Conservation (phyloP, 2,797 vertebrate genomes). For the Micrastur ruficollis region DNA sequence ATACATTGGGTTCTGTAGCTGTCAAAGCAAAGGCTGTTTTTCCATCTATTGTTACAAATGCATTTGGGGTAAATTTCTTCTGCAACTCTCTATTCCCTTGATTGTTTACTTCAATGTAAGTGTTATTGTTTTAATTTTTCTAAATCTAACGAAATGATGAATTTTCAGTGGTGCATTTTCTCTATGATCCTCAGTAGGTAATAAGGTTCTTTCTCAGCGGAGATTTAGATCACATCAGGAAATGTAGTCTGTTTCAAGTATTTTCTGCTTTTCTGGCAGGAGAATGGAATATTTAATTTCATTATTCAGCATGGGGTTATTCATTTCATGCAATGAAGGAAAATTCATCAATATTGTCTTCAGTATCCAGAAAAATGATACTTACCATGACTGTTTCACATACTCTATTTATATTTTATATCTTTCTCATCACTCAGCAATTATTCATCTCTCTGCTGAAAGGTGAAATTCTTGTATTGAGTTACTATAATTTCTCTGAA, state of each 20-base stretch:
- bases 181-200: neutral
- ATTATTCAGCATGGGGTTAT: slow-evolving; percentile 25
- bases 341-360: slow-evolving; percentile 46
- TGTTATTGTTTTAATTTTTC: slow-evolving; percentile 14
- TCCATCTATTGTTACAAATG: slow-evolving; percentile 23
- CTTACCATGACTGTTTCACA: slow-evolving; percentile 24
- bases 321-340: slow-evolving; percentile 26
- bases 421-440: slow-evolving; percentile 42
- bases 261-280: slow-evolving; percentile 36
- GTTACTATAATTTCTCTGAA: slow-evolving; percentile 28
- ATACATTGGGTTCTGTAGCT: slow-evolving; percentile 33
- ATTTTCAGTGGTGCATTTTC: slow-evolving; percentile 27
- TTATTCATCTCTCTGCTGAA: slow-evolving; percentile 34
- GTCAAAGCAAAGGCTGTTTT: slow-evolving; percentile 38
- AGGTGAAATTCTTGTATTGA: slow-evolving; percentile 4
- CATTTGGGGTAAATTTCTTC: slow-evolving; percentile 4
- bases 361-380: slow-evolving; percentile 40
- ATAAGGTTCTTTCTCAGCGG: neutral
- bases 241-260: slow-evolving; percentile 27
- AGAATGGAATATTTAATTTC: slow-evolving; percentile 60
- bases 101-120: slow-evolving; percentile 17
- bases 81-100: neutral
- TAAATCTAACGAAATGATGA: neutral
- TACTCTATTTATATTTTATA: slow-evolving; percentile 65
- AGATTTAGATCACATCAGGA: slow-evolving; percentile 33